A percentile compares a stretch with the other conserved stretches of the same genome.
Evolutionary conservation across 2,888 invertebrate genomes (phyloP).

Genomic region (Axea sp.): DNA sequence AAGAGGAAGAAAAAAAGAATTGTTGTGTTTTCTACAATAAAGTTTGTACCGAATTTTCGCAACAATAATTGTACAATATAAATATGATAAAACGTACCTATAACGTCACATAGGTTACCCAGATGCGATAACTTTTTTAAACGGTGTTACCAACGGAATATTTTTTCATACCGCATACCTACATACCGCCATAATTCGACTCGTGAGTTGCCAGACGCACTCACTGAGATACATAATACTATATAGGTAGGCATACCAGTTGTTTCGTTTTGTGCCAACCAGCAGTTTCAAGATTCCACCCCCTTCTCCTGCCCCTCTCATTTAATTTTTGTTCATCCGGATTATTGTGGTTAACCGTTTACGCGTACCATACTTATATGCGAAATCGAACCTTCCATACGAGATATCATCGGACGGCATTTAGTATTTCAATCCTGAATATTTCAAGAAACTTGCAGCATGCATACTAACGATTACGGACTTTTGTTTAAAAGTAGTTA

Average conservation of each 20-base stretch:
- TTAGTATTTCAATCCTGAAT: too few relatives aligned
- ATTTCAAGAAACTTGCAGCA: too few relatives aligned
- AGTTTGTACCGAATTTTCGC: conserved; percentile 79
- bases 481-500: too few relatives aligned
- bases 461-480: background rate
- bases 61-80: conserved; percentile 78
- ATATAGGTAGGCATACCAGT: conserved; percentile 64
- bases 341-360: conserved; percentile 50
- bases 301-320: conserved; percentile 19
- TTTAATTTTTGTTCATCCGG: conserved; percentile 19
- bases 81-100: conserved; percentile 73
- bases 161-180: conserved; percentile 71
- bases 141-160: conserved; percentile 71
- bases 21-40: conserved; percentile 79
- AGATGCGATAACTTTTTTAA: conserved; percentile 79
- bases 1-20: conserved; percentile 68
- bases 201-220: conserved; percentile 64
- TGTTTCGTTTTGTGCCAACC: conserved; percentile 78
- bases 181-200: conserved; percentile 63
- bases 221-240: conserved; percentile 61
- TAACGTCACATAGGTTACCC: conserved; percentile 76
- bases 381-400: conserved; percentile 34
- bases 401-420: too few relatives aligned
- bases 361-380: conserved; percentile 43
- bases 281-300: conserved; percentile 71